Evolutionary conservation across 2,888 invertebrate genomes (phyloP).

Genomic region (Netelia fuscicornis): DNA sequence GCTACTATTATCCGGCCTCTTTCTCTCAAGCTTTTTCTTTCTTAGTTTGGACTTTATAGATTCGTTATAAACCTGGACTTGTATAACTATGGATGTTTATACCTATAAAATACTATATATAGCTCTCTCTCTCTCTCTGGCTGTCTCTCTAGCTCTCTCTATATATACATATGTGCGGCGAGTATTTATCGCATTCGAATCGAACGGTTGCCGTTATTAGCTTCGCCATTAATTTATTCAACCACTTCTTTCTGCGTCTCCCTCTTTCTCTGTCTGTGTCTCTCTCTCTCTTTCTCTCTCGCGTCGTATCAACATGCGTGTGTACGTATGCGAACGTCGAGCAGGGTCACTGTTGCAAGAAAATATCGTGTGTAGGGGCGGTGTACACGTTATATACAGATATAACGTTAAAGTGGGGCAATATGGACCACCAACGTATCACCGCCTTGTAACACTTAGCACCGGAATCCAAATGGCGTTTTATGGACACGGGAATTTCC

Average conservation of each 20-base stretch:
- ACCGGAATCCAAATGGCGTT: too few relatives aligned
- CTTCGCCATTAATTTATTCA: constrained; percentile 66
- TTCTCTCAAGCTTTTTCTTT: constrained; percentile 16
- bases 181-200: constrained; percentile 66
- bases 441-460: too few relatives aligned
- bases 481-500: too few relatives aligned
- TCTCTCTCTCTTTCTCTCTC: constrained; percentile 38
- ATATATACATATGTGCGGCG: background rate
- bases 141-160: too few relatives aligned
- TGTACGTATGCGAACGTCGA: constrained; percentile 19
- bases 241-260: constrained; percentile 45
- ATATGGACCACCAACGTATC: background rate
- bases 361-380: constrained; percentile 52
- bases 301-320: constrained; percentile 6
- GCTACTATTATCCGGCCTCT: constrained; percentile 60
- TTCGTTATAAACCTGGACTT: constrained; percentile 57
- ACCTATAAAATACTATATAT: constrained; percentile 6
- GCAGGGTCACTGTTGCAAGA: constrained; percentile 42
- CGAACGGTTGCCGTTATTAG: constrained; percentile 69
- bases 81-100: constrained; percentile 32
- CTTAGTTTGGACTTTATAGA: constrained; percentile 58
- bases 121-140: too few relatives aligned
- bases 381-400: constrained; percentile 13
- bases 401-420: background rate
- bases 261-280: constrained; percentile 37